Evolutionary conservation across 2,797 vertebrate species (phyloP).

Genomic region (Enteromius anoplus): DNA sequence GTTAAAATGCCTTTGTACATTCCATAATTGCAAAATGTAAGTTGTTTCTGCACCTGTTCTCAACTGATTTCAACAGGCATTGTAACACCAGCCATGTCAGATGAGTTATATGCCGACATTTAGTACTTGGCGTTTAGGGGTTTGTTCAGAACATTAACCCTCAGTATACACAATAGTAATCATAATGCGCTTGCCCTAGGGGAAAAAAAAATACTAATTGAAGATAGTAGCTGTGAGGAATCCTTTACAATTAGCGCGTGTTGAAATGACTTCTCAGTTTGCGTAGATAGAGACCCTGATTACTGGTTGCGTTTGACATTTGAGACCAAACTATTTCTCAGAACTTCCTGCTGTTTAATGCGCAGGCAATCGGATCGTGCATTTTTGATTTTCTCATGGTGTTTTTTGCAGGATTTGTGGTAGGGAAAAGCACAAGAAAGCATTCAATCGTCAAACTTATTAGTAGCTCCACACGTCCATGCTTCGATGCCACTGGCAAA

Average conservation of each 20-base stretch:
- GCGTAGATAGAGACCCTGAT: not conserved
- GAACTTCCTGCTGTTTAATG: slow-evolving; percentile 5
- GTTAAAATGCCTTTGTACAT: not conserved
- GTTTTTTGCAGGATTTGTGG: not conserved
- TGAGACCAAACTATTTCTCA: slow-evolving; percentile 15
- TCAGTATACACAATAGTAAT: not conserved
- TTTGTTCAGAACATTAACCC: slow-evolving; percentile 21
- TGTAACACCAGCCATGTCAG: not conserved
- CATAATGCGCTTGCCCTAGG: not conserved
- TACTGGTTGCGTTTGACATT: slow-evolving; percentile 32
- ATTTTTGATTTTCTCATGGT: not conserved
- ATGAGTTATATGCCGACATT: slow-evolving; percentile 6
- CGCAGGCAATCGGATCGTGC: not conserved
- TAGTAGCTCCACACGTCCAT: not conserved
- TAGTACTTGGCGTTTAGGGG: not conserved
- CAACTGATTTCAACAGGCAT: slow-evolving; percentile 12
- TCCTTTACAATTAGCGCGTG: slow-evolving; percentile 23
- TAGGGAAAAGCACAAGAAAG: not conserved
- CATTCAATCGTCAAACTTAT: not conserved
- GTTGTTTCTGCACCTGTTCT: not conserved
- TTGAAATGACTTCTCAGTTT: not conserved
- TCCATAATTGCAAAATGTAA: not conserved
- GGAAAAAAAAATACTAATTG: not conserved
- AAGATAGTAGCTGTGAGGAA: not conserved
- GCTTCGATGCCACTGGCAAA: not conserved